Evolutionary conservation across 2,888 invertebrate genomes (phyloP), one percentile per base, ranked within the genome.

Genomic region (Xestoiulus laeticollis): DNA sequence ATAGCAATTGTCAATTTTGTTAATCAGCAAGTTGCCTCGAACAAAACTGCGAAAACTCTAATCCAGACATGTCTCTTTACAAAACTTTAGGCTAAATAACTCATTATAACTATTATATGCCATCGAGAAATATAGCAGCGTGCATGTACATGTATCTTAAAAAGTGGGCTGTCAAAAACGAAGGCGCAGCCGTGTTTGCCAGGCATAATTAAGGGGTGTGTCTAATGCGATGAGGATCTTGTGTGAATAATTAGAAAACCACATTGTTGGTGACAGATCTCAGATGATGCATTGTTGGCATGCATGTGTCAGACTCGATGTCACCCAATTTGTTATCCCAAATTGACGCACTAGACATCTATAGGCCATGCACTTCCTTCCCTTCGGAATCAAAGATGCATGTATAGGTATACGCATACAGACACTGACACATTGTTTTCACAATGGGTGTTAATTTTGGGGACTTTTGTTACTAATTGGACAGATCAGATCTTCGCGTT

Each of bases 261-360:
- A 78, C 78, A 78, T 78, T 78, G 78, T 78, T 78, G 78, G 78
- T 78, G 78, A 78, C 78, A 78, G 78, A 78, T 78, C 78, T 78
- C 78, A 78, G 30, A 78, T 78, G 78, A 78, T 78, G 78, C 78
- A 78, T 78, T 78, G 78, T 78, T 78, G 78, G 26, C 78, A 78
- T 14, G 78, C 78, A 68, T 78, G 78, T 78, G 78, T 78, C 78
- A 78, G 78, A 78, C 78, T 78, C 30, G 30, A 68, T 78, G 78
- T 78, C 78, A 78, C 78, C 78, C 78, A 78, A 78, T 78, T 78
- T 78, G 78, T 78, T 78, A 78, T 78, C 30, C 30, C 30, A 78
- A 78, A 78, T 78, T 78, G 78, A 78, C 78, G 30, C 78, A 78
- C 78, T 30, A 78, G 78, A 78, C 78, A 26, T 78, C 30, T 78